phyloP scores from a whole-genome alignment of 2,888 invertebrate species.

The Xanthorhoe designata region DNA sequence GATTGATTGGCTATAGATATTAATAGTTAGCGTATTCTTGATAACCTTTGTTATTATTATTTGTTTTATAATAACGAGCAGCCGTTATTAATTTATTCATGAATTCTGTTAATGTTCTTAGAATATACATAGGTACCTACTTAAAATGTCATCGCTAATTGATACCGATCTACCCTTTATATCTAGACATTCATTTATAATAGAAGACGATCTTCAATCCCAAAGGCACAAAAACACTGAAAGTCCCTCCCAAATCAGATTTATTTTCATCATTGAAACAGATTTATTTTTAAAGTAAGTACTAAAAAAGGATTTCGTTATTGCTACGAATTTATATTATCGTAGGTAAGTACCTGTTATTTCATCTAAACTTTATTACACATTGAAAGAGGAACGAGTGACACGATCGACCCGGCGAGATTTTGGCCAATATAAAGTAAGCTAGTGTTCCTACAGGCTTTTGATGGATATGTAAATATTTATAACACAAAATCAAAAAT shows the following conservation, averaged over 20 bases:
- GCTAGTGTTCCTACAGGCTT: too few relatives aligned
- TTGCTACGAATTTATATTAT: not conserved
- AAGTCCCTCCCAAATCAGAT: constrained; percentile 36
- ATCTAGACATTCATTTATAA: constrained; percentile 39
- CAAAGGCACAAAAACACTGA: constrained; percentile 42
- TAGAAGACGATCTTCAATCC: constrained; percentile 44
- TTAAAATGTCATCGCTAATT: constrained; percentile 3
- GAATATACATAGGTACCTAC: not conserved
- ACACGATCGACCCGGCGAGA: too few relatives aligned
- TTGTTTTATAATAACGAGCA: not conserved
- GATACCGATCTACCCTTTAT: constrained; percentile 9
- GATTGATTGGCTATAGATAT: too few relatives aligned
- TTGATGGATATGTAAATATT: too few relatives aligned
- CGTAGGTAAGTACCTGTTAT: not conserved
- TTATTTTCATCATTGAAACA: too few relatives aligned
- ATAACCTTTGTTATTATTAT: too few relatives aligned
- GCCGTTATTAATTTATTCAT: not conserved
- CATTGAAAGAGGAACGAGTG: too few relatives aligned
- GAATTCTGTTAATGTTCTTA: not conserved
- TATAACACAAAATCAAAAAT: too few relatives aligned
- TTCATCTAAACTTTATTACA: not conserved
- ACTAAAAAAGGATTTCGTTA: constrained; percentile 18
- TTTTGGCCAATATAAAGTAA: too few relatives aligned
- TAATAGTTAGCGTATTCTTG: too few relatives aligned
- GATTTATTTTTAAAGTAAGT: too few relatives aligned